phyloP scores from a whole-genome alignment of 2,113 vertebrate species.

The Microtus pennsylvanicus region DNA sequence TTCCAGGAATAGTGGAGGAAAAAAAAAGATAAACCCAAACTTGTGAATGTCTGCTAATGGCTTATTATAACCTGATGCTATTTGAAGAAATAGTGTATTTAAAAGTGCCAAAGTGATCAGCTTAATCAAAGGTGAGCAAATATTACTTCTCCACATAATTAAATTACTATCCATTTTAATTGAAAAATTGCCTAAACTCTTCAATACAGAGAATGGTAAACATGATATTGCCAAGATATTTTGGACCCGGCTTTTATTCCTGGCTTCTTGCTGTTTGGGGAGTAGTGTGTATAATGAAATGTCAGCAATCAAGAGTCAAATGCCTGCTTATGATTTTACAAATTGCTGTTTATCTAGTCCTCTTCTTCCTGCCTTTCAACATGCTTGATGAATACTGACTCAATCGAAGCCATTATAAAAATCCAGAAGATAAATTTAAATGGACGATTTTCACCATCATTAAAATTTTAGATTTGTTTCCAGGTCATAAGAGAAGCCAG shows the following conservation, averaged over 20 bases:
- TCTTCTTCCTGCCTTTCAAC: constrained; percentile 12
- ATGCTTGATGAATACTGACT: constrained; percentile 15
- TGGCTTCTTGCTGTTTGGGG: constrained; percentile 66
- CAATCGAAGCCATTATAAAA: background rate
- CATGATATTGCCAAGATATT: constrained; percentile 81
- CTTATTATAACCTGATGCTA: constrained; percentile 30
- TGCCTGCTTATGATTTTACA: constrained; percentile 44
- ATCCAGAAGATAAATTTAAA: constrained; percentile 51
- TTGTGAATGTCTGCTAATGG: background rate
- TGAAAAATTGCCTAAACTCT: constrained; percentile 83
- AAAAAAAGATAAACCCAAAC: background rate
- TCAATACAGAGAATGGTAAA: constrained; percentile 75
- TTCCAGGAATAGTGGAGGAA: constrained; percentile 60
- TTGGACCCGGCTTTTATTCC: constrained; percentile 75
- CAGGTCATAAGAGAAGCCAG: background rate
- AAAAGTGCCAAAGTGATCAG: constrained; percentile 74
- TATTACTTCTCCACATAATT: constrained; percentile 75
- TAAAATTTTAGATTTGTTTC: constrained; percentile 17
- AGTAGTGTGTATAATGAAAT: background rate
- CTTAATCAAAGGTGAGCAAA: constrained; percentile 80
- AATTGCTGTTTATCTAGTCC: constrained; percentile 51
- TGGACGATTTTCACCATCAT: background rate
- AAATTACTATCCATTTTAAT: constrained; percentile 82
- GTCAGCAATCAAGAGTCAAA: constrained; percentile 57
- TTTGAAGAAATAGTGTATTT: constrained; percentile 76